Conservation (phyloP, 2,797 vertebrate genomes). For the Pachyuromys duprasi region DNA sequence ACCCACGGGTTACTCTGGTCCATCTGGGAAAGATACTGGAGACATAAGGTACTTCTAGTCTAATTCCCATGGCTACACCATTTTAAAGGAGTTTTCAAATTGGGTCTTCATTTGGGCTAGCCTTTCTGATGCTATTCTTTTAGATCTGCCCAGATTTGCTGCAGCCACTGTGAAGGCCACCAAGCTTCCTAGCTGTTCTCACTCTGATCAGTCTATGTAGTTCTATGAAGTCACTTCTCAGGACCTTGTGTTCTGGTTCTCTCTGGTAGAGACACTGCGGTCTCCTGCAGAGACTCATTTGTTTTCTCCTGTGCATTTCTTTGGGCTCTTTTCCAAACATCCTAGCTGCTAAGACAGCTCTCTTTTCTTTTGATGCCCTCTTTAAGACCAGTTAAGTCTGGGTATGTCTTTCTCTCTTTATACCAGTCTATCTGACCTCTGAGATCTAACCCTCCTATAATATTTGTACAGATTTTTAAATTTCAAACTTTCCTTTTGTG, state of each 20-base stretch:
- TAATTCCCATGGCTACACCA: not conserved
- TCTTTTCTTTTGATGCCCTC: not conserved
- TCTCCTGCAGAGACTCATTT: not conserved
- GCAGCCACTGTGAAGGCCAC: not conserved
- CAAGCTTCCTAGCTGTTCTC: too few relatives aligned
- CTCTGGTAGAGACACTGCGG: not conserved
- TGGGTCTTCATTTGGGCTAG: not conserved
- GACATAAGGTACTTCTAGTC: not conserved
- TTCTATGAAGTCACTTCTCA: not conserved
- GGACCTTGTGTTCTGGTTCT: not conserved
- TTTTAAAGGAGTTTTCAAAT: not conserved
- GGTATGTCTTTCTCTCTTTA: not conserved
- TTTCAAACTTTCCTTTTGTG: slow-evolving; percentile 6
- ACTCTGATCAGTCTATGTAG: not conserved
- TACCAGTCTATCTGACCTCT: not conserved
- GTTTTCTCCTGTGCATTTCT: not conserved
- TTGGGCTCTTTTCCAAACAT: not conserved
- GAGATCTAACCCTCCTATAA: not conserved
- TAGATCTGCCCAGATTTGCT: not conserved
- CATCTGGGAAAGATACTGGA: not conserved
- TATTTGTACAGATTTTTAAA: slow-evolving; percentile 12
- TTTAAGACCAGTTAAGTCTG: not conserved
- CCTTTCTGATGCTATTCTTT: not conserved
- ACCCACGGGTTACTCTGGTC: not conserved
- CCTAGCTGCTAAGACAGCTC: not conserved